A percentile compares a stretch with the other conserved stretches of the same genome.
Conservation (phyloP, 2,888 invertebrate species). For the Hyposoter dolosus region DNA sequence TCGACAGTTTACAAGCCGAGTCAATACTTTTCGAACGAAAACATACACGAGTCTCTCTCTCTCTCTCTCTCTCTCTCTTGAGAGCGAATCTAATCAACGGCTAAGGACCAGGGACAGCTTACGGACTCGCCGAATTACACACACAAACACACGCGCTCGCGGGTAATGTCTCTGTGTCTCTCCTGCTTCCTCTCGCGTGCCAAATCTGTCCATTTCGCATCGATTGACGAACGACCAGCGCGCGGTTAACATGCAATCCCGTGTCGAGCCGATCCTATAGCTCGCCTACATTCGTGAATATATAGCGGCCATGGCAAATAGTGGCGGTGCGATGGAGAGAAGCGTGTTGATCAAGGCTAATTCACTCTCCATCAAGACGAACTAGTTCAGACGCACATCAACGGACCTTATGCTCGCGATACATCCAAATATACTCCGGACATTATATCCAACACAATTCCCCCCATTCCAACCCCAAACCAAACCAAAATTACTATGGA, state of each 20-base stretch:
- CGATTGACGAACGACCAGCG: conserved; percentile 60
- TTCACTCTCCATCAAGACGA: conserved; percentile 64
- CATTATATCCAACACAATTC: conserved; percentile 1
- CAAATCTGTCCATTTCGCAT: conserved; percentile 45
- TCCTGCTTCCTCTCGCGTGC: not conserved
- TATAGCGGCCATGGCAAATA: conserved; percentile 30
- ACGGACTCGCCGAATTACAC: not conserved
- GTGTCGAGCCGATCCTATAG: conserved; percentile 20
- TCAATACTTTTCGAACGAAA: not conserved
- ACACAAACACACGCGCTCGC: not conserved
- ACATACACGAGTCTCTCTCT: not conserved
- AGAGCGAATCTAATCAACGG: conserved; percentile 60
- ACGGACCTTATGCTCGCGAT: conserved; percentile 40
- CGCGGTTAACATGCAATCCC: conserved; percentile 15
- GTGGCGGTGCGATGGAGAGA: conserved; percentile 38
- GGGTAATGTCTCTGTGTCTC: not conserved
- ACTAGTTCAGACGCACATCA: conserved; percentile 48
- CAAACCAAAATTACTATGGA: not conserved
- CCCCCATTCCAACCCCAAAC: not conserved
- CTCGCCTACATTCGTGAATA: not conserved
- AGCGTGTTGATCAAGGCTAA: conserved; percentile 65
- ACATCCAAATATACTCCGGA: conserved; percentile 53
- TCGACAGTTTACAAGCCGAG: conserved; percentile 46
- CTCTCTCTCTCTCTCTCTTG: no score
- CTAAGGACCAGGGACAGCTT: conserved; percentile 22